A percentile compares a stretch with the other conserved stretches of the same genome.
Evolutionary conservation across 2,113 vertebrate species (phyloP).

Genomic region (Genyomyrus donnyi): DNA sequence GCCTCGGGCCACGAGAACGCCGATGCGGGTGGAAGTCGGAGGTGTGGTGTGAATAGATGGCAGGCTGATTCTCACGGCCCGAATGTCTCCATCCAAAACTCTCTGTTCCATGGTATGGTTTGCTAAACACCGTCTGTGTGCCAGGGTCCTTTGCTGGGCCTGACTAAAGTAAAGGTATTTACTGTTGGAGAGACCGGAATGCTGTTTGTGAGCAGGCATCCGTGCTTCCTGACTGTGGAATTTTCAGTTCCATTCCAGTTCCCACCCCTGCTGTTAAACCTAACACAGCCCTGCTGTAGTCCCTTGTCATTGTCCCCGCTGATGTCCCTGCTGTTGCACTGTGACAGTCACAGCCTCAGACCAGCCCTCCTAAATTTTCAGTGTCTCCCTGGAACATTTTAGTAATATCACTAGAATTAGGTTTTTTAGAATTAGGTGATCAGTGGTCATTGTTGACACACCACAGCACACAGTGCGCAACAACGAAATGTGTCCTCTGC

Average conservation of each 20-base stretch:
- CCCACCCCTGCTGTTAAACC: constrained; percentile 35
- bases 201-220: background rate
- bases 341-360: background rate
- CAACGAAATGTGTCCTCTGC: too few relatives aligned
- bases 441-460: too few relatives aligned
- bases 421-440: too few relatives aligned
- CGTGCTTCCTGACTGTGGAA: background rate
- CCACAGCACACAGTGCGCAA: too few relatives aligned
- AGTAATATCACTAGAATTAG: background rate
- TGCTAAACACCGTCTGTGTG: background rate
- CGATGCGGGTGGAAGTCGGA: background rate
- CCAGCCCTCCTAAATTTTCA: background rate
- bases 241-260: background rate
- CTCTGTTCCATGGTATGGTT: background rate
- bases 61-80: background rate
- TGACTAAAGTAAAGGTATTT: background rate
- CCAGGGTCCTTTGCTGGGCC: background rate
- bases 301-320: background rate
- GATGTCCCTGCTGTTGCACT: background rate
- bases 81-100: background rate
- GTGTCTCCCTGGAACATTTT: background rate
- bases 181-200: background rate
- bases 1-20: background rate
- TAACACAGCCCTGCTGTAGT: constrained; percentile 29
- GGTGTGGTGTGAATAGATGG: background rate